phyloP scores from a whole-genome alignment of 2,888 invertebrate genomes.

The Cheiracanthium punctorium region DNA sequence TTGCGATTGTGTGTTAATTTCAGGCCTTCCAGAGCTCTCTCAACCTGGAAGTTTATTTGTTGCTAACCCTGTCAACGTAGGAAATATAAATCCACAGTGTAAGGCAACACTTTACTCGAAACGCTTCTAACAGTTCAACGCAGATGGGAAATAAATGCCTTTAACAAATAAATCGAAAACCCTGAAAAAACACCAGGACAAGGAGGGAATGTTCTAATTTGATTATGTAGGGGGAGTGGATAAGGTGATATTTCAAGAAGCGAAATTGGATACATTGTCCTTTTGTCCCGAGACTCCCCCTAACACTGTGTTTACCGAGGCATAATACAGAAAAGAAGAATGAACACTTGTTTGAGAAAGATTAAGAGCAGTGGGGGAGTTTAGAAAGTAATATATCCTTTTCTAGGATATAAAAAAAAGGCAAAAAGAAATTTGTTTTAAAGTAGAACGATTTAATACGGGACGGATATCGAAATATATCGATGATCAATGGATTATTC shows the following conservation, averaged over 20 bases:
- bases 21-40: no score
- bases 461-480: neutral
- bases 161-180: conserved; percentile 3
- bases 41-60: no score
- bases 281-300: neutral
- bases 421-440: neutral
- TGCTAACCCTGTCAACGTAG: no score
- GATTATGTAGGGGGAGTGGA: conserved; percentile 43
- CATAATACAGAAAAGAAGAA: conserved; percentile 7
- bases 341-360: conserved; percentile 3
- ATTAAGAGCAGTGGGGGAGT: neutral
- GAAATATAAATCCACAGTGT: no score
- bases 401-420: neutral
- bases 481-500: neutral
- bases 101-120: no score
- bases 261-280: conserved; percentile 1
- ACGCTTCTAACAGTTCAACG: no score
- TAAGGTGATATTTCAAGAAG: conserved; percentile 51
- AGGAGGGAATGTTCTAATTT: conserved; percentile 46
- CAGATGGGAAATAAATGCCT: neutral
- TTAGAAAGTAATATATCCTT: neutral
- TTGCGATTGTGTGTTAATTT: no score
- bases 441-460: neutral
- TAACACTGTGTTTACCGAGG: neutral
- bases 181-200: neutral